Evolutionary conservation across 2,113 vertebrate genomes (phyloP).

Genomic region (Ophthalmotilapia sp.): DNA sequence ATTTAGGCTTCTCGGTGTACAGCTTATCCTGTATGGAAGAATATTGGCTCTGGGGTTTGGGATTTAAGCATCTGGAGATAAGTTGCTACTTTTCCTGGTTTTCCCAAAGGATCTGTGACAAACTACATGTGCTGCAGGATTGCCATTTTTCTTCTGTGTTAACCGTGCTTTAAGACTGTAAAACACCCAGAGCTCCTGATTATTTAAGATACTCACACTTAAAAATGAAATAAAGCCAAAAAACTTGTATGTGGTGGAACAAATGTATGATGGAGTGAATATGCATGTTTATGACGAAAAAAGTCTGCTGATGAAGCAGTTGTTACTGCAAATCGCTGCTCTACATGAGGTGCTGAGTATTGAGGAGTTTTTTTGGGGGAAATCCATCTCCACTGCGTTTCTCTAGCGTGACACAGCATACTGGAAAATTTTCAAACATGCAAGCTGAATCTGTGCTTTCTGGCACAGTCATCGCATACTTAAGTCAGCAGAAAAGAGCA

Average conservation of each 20-base stretch:
- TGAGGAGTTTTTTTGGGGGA: not conserved
- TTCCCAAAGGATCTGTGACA: too few species aligned
- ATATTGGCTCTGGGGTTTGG: not conserved
- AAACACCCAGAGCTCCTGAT: not conserved
- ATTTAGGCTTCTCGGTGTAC: not conserved
- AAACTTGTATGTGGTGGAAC: not conserved
- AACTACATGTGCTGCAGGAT: too few species aligned
- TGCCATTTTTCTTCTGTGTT: not conserved
- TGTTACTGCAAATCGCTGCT: not conserved
- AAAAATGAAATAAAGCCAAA: not conserved
- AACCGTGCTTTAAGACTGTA: not conserved
- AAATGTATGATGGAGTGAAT: not conserved
- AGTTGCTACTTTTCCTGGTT: not conserved
- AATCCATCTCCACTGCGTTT: not conserved
- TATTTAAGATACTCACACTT: not conserved
- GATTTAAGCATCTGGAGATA: not conserved
- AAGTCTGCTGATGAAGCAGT: not conserved
- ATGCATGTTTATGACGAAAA: not conserved
- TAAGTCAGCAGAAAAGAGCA: conserved; percentile 21
- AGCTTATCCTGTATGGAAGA: not conserved
- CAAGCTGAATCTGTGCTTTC: conserved; percentile 31
- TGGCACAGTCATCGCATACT: not conserved
- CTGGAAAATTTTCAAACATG: not conserved
- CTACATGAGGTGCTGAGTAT: not conserved
- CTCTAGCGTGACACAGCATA: conserved; percentile 42